Evolutionary conservation across 1,140 invertebrate genomes (phyloP), one percentile per base, ranked within the genome.

Genomic region (Laodelphax striatellus): DNA sequence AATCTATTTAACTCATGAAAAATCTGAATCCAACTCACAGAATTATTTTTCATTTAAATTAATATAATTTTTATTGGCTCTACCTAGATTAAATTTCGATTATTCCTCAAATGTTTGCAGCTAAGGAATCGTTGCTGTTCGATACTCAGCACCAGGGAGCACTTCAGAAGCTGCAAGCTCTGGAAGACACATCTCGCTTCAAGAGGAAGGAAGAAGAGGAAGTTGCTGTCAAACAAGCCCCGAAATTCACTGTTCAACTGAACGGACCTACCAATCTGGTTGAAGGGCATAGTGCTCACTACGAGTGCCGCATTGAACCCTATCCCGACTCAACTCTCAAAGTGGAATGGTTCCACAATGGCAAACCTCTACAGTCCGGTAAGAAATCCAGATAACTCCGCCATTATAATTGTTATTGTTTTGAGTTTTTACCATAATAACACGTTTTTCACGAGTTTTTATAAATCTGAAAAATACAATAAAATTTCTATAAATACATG

Each of bases 261-360:
- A 90, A 89, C 69, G 92, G 91, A 19, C 88, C 89, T 14, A 83
- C 80, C 22, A 84, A 81, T 61, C 73, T 94, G 31, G 75, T 86
- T 34, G 92, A 95, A 75, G 89, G 88, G 1, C 88, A 92, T 75
- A 92, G 87, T 69, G 89, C 90, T 56, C 93, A 94, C 70, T 98
- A 99, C 72, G 94, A 98, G 76, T 97, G 94, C 68, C 83, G 92
- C 52, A 90, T 99, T 67, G 90, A 96, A 67, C 97, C 96, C 42
- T 90, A 95, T 69, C 93, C 92, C 10, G 96, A 99, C 77, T 84
- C 93, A 1, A 88, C 87, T 56, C 84, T 98, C 70, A 86, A 88
- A 64, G 88, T 97, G 1, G 91, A 95, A 74, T 97, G 94, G 94
- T 93, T 90, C 73, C 87, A 92, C 67, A 94, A 97, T 72, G 92